These are phyloP conservation scores for Polydesmus complanatus DNA, from an alignment of 2,888 invertebrate genomes.

Conservation along the genomic window DNA sequence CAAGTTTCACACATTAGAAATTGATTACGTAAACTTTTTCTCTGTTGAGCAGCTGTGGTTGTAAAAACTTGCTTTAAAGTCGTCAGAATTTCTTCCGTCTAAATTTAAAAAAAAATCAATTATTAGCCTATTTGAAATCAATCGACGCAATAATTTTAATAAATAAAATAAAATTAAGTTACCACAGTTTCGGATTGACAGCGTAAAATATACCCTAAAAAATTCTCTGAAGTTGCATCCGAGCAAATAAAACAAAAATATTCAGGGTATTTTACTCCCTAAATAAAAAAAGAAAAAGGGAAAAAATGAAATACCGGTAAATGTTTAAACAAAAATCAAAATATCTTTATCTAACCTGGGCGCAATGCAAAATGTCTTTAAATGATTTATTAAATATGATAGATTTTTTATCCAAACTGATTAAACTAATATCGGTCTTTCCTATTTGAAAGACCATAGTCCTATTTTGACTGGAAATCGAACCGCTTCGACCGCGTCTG, in stretches of 20 bases:
- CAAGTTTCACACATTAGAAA: constrained; percentile 71
- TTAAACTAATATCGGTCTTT: constrained; percentile 67
- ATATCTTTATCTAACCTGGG: constrained; percentile 43
- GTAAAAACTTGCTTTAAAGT: constrained; percentile 57
- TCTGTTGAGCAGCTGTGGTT: constrained; percentile 12
- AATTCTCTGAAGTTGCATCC: constrained; percentile 49
- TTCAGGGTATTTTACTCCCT: constrained; percentile 64
- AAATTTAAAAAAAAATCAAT: constrained; percentile 29
- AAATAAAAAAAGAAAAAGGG: constrained; percentile 24
- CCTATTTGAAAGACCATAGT: constrained; percentile 89
- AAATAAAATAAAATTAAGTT: constrained; percentile 21
- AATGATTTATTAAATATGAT: constrained; percentile 74
- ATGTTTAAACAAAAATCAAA: no score
- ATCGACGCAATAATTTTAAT: neutral
- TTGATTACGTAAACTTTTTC: constrained; percentile 7
- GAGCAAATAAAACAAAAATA: constrained; percentile 88
- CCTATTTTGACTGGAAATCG: constrained; percentile 54
- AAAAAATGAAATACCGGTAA: no score
- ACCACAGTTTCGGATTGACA: constrained; percentile 57
- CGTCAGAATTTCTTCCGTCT: constrained; percentile 41
- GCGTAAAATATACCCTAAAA: constrained; percentile 75
- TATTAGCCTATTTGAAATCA: neutral
- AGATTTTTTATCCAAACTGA: constrained; percentile 84
- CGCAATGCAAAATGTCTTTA: constrained; percentile 75
- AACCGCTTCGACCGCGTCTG: constrained; percentile 4